Base-by-base conservation (phyloP, 2,888 invertebrate species). In the Netelia melanura region DNA sequence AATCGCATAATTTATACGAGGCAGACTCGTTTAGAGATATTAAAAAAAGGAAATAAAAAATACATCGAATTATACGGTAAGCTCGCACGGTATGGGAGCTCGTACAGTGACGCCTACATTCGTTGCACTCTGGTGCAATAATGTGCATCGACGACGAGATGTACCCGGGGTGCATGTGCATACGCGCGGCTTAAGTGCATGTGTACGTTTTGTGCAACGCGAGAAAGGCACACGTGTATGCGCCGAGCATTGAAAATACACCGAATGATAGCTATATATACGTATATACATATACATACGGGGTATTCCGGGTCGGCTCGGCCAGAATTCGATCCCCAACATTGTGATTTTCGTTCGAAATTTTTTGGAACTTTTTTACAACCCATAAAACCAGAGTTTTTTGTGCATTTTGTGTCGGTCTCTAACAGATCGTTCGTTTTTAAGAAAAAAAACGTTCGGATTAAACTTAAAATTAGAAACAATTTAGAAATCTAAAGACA, bases 181-280 rank as follows among this genome's bases (percentile, higher is more conserved):
- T 5, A 5, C 25, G 10, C n/a, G 44, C 23, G n/a, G n/a, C 44
- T 8, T 5, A 5, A 25, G 10, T 25, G 44, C 23, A n/a, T 8
- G 17, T 54, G 30, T 52, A 17, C 25, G 62, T 10, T 14, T 48
- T 62, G 62, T 48, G 11, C 23, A 62, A 21, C 17, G 17, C 48
- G 61, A 48, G 38, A 64, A 52, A 52, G 17, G 52, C 52, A 62
- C 65, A 67, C 23, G 9, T 65, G 62, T 75, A 64, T 64, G 76
- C 81, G 65, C 17, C 64, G 30, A 64, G 62, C 75, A 25, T 75
- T 64, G 62, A 52, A 64, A 61, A 67, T 64, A 72, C 67, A 94
- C 95, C 94, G 94, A 94, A 94, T 94, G 95, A 94, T 94, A 94
- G 94, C n/a, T 94, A 43, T 17, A 65, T 21, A 44, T 65, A 21